phyloP scores from a whole-genome alignment of 2,797 vertebrate species.

The Xenentodon cancila region DNA sequence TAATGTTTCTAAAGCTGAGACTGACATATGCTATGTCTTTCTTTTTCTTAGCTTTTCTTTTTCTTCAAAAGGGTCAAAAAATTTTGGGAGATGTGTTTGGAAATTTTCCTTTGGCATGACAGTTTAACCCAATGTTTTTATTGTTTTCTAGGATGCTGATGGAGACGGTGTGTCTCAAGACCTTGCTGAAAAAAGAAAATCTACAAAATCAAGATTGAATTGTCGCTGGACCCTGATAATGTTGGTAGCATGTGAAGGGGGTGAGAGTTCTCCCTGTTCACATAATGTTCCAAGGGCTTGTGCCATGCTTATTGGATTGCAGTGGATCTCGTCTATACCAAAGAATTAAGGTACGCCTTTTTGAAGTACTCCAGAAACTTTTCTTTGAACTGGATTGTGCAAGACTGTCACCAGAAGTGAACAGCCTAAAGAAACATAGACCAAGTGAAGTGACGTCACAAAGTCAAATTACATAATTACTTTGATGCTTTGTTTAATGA shows the following conservation, averaged over 20 bases:
- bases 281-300: not conserved
- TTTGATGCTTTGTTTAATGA: no score
- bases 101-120: no score
- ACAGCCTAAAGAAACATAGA: slow-evolving; percentile 4
- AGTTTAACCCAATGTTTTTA: no score
- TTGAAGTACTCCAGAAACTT: slow-evolving; percentile 4
- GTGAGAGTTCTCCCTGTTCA: not conserved
- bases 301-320: not conserved
- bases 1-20: no score
- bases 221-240: not conserved
- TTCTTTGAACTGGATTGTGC: slow-evolving; percentile 6
- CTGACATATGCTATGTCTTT: no score
- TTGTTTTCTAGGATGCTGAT: not conserved
- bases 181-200: not conserved
- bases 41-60: no score
- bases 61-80: no score
- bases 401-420: not conserved
- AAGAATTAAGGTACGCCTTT: not conserved
- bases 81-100: no score
- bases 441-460: not conserved
- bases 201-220: not conserved
- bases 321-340: not conserved
- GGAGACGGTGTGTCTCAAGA: not conserved
- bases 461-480: no score
- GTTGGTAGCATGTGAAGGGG: not conserved